Evolutionary conservation across 2,797 vertebrate species (phyloP).

Genomic region (Xiphorhynchus erythropygius): DNA sequence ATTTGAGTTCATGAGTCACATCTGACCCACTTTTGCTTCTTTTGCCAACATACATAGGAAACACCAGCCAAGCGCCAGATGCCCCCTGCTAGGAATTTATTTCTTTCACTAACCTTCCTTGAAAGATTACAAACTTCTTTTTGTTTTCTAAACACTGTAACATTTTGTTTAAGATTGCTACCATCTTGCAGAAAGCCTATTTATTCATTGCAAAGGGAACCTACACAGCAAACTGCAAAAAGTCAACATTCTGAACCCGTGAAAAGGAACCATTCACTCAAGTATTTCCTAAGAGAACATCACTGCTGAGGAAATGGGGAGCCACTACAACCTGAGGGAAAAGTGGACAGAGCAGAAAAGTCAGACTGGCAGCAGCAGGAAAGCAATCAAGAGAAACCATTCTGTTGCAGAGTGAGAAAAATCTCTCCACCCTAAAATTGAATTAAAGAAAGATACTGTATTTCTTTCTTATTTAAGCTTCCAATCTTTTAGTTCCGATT

Average conservation of each 20-base stretch:
- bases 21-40: not conserved
- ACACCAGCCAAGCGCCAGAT: not conserved
- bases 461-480: not conserved
- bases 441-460: not conserved
- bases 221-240: not conserved
- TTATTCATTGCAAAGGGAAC: not conserved
- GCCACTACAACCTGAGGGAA: not conserved
- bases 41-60: not conserved
- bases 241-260: not conserved
- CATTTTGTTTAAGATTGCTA: not conserved
- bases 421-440: not conserved
- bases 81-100: not conserved
- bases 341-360: not conserved
- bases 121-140: not conserved
- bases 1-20: not conserved
- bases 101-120: not conserved
- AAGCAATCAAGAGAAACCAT: not conserved
- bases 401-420: not conserved
- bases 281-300: not conserved
- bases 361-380: not conserved
- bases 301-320: not conserved
- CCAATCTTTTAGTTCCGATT: not conserved
- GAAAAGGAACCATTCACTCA: not conserved
- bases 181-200: not conserved
- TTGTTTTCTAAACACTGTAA: not conserved